Evolutionary conservation across 64 coral and sea anemone species (phyloP), one percentile per base, ranked within the genome.

Genomic region (Trachythela sp.): DNA sequence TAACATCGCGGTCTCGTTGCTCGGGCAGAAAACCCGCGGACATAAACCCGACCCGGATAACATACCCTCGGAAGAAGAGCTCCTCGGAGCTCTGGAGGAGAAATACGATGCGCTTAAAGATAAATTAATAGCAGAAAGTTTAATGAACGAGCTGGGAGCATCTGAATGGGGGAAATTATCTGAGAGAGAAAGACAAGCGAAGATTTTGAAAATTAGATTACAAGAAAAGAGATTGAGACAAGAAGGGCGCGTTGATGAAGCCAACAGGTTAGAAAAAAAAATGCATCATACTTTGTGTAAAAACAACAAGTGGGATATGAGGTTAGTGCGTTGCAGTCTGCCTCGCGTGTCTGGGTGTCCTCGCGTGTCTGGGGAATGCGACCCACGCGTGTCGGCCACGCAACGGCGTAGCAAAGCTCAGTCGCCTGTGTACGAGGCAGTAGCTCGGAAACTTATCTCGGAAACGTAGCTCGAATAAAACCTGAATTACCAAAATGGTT

Each of bases 51-150:
- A 39, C 77, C 48, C 51, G 54, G 24, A 76, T 70, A 49, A 83
- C 70, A 37, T 86, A 35, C 86, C 96, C 24, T 48, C 90, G 30
- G 96, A 99, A 60, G 83, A 99, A 26, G 96, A 99, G 41, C 87
- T 99, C 0, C 87, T 99, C 8, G 93, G 92, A 17, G 96, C 96
- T 5, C 86, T 99, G 64, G 93, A 99, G 35, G 93, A 99, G 75
- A 99, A 99, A 39, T 99, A 99, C 54, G 96, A 94, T 43, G 96
- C 96, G 8, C 72, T 99, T 9, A 99, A 99, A 37, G 93, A 99
- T 77, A 99, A 99, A 43, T 84, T 99, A 9, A 40, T 99, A 56
- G 92, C 91, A 2, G 96, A 99, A 45, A 87, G 91, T 13, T 68
- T 99, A 4, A 93, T 99, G 89, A 99, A 95, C 39, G 93, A 99